Conservation (phyloP, 2,113 vertebrate genomes). For the Python bivittatus region DNA sequence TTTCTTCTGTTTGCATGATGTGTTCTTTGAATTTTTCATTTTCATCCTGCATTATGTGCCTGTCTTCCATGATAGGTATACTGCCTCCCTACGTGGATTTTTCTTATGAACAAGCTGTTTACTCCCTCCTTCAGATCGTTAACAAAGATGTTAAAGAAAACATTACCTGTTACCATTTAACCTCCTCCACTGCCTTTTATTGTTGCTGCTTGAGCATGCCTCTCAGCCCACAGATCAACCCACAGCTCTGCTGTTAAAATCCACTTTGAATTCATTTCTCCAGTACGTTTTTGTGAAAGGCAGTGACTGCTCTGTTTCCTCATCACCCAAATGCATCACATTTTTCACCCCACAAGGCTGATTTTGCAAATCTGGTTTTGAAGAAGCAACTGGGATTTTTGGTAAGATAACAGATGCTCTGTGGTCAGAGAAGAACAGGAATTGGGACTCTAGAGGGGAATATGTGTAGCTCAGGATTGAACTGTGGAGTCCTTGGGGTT, state of each 20-base stretch:
- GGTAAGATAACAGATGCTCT: constrained; percentile 7
- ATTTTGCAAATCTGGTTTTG: constrained; percentile 42
- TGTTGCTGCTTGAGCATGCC: neutral
- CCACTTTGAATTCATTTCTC: constrained; percentile 27
- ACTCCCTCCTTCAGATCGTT: constrained; percentile 63
- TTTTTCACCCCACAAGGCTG: neutral
- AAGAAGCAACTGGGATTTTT: constrained; percentile 22
- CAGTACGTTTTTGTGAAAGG: constrained; percentile 22
- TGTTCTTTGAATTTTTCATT: constrained; percentile 41
- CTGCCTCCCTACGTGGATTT: constrained; percentile 56
- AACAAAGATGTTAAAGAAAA: constrained; percentile 62
- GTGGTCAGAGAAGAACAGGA: constrained; percentile 9
- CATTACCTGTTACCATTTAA: constrained; percentile 56
- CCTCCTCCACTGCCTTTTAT: constrained; percentile 54
- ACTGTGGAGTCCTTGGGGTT: too few species aligned
- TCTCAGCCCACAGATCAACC: constrained; percentile 33
- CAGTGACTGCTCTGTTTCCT: neutral
- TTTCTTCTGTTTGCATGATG: constrained; percentile 42
- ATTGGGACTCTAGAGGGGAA: constrained; percentile 22
- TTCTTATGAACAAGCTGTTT: constrained; percentile 62
- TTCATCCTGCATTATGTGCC: constrained; percentile 46
- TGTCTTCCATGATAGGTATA: constrained; percentile 53
- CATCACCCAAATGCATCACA: neutral
- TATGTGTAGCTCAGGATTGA: too few species aligned
- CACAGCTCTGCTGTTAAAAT: constrained; percentile 18